Conservation (phyloP, 2,797 vertebrate species). For the Urosaurus nigricauda region DNA sequence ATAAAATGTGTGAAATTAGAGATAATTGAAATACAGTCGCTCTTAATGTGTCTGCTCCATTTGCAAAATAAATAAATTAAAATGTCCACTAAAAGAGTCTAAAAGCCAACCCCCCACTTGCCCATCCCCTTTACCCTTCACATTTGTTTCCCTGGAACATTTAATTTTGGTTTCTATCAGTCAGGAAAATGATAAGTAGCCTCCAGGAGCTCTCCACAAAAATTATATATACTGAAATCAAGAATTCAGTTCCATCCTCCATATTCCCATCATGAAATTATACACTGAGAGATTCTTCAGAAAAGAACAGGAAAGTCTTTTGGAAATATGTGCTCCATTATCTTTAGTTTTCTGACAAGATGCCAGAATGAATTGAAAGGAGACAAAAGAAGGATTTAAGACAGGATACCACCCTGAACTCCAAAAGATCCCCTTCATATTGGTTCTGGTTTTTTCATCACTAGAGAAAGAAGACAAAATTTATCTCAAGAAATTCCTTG, state of each 20-base stretch:
- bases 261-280: constrained; percentile 5
- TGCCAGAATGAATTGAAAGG: not conserved
- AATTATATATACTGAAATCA: not conserved
- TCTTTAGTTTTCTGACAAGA: not conserved
- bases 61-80: constrained; percentile 85
- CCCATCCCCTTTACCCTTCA: constrained; percentile 7
- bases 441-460: not conserved
- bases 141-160: constrained; percentile 2
- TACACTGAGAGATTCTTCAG: constrained; percentile 11
- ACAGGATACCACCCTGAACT: not conserved
- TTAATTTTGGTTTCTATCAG: constrained; percentile 72
- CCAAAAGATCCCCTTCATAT: not conserved
- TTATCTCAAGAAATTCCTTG: too few species aligned
- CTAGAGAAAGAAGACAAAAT: not conserved
- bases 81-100: constrained; percentile 80
- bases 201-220: constrained; percentile 65
- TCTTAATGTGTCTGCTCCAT: constrained; percentile 79
- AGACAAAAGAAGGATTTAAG: not conserved
- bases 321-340: not conserved
- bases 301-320: not conserved
- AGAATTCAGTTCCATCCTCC: not conserved
- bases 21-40: constrained; percentile 84
- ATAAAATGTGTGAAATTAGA: constrained; percentile 85
- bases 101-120: constrained; percentile 62
- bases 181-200: constrained; percentile 73